Evolutionary conservation across 2,113 vertebrate genomes (phyloP).

Genomic region (Nesoenas mayeri): DNA sequence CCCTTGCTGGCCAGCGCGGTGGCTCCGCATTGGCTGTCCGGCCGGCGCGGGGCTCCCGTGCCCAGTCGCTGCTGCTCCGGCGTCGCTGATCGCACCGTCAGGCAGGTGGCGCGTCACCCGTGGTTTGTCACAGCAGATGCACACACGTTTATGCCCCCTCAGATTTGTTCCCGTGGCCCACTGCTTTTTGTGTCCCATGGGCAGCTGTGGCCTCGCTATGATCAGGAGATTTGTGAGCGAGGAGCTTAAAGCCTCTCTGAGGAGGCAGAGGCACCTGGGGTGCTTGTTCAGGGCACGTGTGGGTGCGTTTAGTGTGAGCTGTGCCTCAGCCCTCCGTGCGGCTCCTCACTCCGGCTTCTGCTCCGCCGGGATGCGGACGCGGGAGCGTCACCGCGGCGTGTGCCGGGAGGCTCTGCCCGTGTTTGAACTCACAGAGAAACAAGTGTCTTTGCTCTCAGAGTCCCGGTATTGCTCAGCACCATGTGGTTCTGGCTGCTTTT

Average conservation of each 20-base stretch:
- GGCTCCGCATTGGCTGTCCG: neutral
- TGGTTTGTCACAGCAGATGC: neutral
- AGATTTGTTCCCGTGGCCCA: rapidly evolving
- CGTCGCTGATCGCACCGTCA: rapidly evolving
- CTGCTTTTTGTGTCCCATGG: neutral
- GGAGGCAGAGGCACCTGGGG: neutral
- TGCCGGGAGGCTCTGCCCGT: neutral
- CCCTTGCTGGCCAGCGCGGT: rapidly evolving
- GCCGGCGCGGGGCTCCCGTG: neutral
- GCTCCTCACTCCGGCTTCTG: neutral
- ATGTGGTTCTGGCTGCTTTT: neutral
- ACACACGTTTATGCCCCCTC: rapidly evolving
- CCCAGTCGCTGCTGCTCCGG: neutral
- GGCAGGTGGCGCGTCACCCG: rapidly evolving
- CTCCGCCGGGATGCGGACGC: neutral
- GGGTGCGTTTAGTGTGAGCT: rapidly evolving
- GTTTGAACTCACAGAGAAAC: neutral
- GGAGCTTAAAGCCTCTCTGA: neutral
- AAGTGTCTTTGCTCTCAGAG: rapidly evolving
- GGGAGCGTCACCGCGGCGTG: rapidly evolving
- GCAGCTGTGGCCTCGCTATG: neutral
- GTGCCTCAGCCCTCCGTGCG: rapidly evolving
- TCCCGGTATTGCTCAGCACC: rapidly evolving
- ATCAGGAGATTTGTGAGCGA: neutral
- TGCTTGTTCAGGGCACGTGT: too few species aligned